phyloP scores from a whole-genome alignment of 2,888 invertebrate genomes.

The Torymus texanus region DNA sequence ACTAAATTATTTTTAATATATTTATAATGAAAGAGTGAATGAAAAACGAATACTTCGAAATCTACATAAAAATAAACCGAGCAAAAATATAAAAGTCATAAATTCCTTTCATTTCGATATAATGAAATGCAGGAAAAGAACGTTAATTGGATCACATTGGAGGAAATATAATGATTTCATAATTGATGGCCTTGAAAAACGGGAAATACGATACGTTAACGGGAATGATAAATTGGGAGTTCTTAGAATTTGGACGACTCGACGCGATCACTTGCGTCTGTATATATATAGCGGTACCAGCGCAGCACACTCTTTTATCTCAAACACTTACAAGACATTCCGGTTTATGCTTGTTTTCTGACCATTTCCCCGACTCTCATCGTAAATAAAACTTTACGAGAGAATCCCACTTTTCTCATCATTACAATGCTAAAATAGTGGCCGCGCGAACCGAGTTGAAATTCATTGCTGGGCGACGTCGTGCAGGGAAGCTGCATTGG shows the following conservation, averaged over 20 bases:
- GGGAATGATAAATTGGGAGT: slow-evolving; percentile 10
- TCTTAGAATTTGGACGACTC: slow-evolving; percentile 16
- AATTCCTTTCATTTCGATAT: too few species aligned
- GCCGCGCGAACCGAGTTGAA: slow-evolving; percentile 2
- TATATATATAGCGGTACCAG: neutral
- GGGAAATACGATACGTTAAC: neutral
- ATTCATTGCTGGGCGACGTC: slow-evolving; percentile 10
- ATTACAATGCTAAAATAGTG: slow-evolving; percentile 33
- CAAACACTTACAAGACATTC: slow-evolving; percentile 20
- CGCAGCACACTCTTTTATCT: slow-evolving; percentile 31
- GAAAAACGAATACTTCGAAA: too few species aligned
- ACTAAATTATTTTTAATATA: too few species aligned
- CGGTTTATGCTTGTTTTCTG: slow-evolving; percentile 35
- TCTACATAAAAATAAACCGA: too few species aligned
- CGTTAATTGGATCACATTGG: neutral
- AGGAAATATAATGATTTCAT: neutral
- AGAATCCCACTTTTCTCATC: slow-evolving; percentile 29
- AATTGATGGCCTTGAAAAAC: slow-evolving; percentile 13
- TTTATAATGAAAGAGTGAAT: too few species aligned
- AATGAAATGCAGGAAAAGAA: too few species aligned
- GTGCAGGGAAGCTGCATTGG: too few species aligned
- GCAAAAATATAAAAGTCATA: too few species aligned
- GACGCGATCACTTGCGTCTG: neutral
- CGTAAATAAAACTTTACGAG: slow-evolving; percentile 45
- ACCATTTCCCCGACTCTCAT: slow-evolving; percentile 23